Conservation (phyloP, 2,113 vertebrate species). For the Phocoena phocoena region DNA sequence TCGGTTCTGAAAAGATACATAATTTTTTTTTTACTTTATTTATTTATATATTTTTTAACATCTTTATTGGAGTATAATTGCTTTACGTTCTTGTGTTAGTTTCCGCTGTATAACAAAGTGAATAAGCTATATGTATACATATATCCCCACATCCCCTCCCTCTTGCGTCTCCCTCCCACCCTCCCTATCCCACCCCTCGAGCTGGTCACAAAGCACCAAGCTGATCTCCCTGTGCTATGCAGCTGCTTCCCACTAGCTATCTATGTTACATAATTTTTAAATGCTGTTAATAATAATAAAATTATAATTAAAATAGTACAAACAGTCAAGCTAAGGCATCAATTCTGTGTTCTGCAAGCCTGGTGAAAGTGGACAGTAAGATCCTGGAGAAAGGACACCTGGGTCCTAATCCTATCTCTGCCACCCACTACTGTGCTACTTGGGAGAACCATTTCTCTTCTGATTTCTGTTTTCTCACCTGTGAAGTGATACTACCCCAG, state of each 20-base stretch:
- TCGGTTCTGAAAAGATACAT: not conserved
- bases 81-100: too few relatives aligned
- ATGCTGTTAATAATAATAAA: not conserved
- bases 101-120: too few relatives aligned
- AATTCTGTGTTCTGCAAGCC: not conserved
- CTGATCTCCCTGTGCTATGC: too few relatives aligned
- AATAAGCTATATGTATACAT: too few relatives aligned
- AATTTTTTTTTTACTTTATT: not conserved
- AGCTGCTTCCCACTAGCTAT: too few relatives aligned
- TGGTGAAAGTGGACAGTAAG: accelerated
- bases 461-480: not conserved
- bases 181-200: too few relatives aligned
- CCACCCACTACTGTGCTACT: not conserved
- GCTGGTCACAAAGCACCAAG: too few relatives aligned
- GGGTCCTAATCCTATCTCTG: too few relatives aligned
- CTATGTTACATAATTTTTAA: not conserved
- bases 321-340: not conserved
- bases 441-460: not conserved
- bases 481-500: not conserved
- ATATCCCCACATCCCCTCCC: too few relatives aligned
- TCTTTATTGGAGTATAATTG: too few relatives aligned
- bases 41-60: too few relatives aligned
- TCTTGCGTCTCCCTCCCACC: too few relatives aligned
- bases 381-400: not conserved
- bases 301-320: not conserved